A percentile compares a stretch with the other conserved stretches of the same genome.
Evolutionary conservation across 2,113 vertebrate species (phyloP).

Genomic region (Xenus cinereus): DNA sequence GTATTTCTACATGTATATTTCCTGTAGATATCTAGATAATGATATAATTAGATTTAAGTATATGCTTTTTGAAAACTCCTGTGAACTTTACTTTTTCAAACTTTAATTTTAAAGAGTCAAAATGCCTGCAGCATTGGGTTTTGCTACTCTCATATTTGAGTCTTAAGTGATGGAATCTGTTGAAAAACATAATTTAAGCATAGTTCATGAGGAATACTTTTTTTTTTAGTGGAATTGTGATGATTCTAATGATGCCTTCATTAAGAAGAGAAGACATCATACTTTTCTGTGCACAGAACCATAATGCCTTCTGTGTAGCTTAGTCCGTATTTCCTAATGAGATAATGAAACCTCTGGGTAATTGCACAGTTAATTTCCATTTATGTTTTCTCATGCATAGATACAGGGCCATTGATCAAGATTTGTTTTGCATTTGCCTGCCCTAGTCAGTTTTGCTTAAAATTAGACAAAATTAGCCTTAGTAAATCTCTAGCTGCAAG

Average conservation of each 20-base stretch:
- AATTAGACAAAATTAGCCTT: background rate
- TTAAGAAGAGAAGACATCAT: background rate
- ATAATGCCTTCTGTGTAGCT: rapidly evolving
- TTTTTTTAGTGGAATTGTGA: background rate
- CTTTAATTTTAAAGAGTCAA: background rate
- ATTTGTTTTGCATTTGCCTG: background rate
- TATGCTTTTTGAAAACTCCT: background rate
- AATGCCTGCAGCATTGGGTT: background rate
- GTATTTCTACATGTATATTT: background rate
- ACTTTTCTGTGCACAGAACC: background rate
- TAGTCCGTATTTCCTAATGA: background rate
- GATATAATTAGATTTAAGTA: background rate
- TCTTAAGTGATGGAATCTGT: background rate
- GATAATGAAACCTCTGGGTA: background rate
- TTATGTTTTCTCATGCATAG: background rate
- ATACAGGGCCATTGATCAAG: background rate
- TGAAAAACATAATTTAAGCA: background rate
- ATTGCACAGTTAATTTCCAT: background rate
- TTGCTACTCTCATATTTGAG: background rate
- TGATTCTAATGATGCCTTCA: background rate
- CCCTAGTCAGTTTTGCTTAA: background rate
- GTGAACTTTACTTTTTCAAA: background rate
- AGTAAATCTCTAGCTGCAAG: background rate
- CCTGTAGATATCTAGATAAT: background rate
- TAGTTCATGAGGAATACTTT: background rate